Base-by-base conservation (phyloP, 2,797 vertebrate genomes). In the Spinus pinus region DNA sequence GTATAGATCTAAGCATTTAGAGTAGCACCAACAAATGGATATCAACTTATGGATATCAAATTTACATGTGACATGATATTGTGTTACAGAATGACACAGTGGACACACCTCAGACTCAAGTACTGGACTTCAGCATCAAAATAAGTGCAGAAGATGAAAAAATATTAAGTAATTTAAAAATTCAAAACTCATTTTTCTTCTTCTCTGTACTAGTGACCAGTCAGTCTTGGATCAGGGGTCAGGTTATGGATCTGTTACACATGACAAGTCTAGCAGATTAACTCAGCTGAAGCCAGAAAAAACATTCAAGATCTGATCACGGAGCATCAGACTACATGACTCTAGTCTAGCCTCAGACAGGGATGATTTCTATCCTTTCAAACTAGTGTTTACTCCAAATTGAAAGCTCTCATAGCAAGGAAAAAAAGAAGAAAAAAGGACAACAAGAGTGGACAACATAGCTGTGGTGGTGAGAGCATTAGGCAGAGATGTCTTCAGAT, bases 371-470 rank as follows among this genome's bases (percentile, higher is more conserved):
- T 65, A 7, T 56, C 39, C 25, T 9, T 42, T 70, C 41, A 67
- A 64, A 75, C 16, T 31, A 31, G 20, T 3, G 39, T 86, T 51
- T 77, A 39, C 37, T 60, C 37, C 46, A 65, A 27, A 27, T 1
- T 5, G 27, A 81, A 64, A 71, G 20, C 4, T 66, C 23, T 78
- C 66, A 20, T 19, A 3, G 3, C 50, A n/a, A 71, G 37, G 22
- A 13, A 8, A 27, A 49, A 54, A 27, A 14, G 4, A 57, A 75
- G 14, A 61, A 37, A 14, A 56, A 61, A 22, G 51, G 25, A 23
- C 37, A 51, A 47, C 35, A 28, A 39, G 11, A 51, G 11, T 11
- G 30, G 22, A 14, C 18, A 50, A 15, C 0, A 0, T 13, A 33
- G 18, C 42, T 50, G 49, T 13, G 42, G 16, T 20, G 14, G 37